Percentiles rank a stretch among this genome's conserved stretches.
Conservation (phyloP, 2,888 invertebrate genomes). For the Philhelius pedissequus region DNA sequence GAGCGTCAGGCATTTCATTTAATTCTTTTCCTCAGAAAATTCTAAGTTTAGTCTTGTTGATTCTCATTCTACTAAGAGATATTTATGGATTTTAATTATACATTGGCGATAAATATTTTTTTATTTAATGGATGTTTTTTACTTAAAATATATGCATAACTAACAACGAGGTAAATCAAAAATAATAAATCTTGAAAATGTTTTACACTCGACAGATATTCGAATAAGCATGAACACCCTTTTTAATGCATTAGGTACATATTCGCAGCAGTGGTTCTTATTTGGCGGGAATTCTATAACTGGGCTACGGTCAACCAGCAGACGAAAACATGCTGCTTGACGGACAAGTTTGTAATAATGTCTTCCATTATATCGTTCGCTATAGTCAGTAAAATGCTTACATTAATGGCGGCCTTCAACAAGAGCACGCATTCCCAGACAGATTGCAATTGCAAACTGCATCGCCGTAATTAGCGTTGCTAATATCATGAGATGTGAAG, state of each 20-base stretch:
- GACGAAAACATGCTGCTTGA: neutral
- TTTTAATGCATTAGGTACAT: neutral
- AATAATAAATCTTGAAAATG: too few species aligned
- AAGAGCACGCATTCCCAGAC: constrained; percentile 51
- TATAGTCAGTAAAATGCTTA: neutral
- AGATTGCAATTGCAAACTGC: constrained; percentile 7
- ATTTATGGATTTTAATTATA: too few species aligned
- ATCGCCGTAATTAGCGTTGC: neutral
- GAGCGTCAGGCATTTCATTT: too few species aligned
- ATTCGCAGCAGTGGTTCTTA: neutral
- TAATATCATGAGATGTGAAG: neutral
- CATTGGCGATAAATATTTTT: too few species aligned
- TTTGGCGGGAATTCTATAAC: neutral
- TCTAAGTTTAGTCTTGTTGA: too few species aligned
- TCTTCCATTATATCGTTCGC: constrained; percentile 3
- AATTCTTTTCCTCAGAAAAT: too few species aligned
- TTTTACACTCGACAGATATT: neutral
- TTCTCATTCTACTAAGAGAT: too few species aligned
- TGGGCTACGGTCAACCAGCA: neutral
- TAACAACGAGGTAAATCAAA: too few species aligned
- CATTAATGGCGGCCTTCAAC: constrained; percentile 26
- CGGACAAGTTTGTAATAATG: constrained; percentile 13
- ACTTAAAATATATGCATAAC: too few species aligned
- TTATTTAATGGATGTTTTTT: too few species aligned
- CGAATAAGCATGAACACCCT: neutral